These are phyloP conservation scores for Drymonia ruficornis DNA, from an alignment of 2,888 invertebrate species.

Conservation along the genomic window DNA sequence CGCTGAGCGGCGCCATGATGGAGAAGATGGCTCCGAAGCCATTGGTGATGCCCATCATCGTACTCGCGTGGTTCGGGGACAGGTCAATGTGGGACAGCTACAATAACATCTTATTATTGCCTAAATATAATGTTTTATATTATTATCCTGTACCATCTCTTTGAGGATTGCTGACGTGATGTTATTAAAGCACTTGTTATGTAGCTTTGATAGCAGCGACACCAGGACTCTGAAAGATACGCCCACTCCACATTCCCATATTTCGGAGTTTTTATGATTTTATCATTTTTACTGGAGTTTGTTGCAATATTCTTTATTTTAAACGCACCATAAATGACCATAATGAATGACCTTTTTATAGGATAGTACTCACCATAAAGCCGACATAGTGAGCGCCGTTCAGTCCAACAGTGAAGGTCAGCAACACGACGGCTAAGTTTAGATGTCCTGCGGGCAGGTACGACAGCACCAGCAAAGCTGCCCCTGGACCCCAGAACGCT, in stretches of 20 bases:
- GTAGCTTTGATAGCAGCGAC: no score
- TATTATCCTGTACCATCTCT: no score
- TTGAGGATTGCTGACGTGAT: no score
- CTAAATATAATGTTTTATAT: not conserved
- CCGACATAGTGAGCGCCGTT: conserved; percentile 91
- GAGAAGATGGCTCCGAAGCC: conserved; percentile 91
- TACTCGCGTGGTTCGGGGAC: conserved; percentile 93
- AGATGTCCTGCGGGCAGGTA: conserved; percentile 83
- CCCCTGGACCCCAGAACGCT: conserved; percentile 89
- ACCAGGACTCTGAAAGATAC: no score
- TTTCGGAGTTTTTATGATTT: no score
- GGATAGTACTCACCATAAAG: conserved; percentile 81
- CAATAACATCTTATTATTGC: not conserved
- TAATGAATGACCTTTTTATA: not conserved
- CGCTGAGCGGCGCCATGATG: conserved; percentile 90
- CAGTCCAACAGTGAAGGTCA: conserved; percentile 89
- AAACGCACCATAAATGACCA: no score
- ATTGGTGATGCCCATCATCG: conserved; percentile 94
- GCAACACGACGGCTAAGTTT: conserved; percentile 85
- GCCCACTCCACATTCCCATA: no score
- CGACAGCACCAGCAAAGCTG: conserved; percentile 86
- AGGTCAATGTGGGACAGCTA: conserved; percentile 93
- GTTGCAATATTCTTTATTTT: no score
- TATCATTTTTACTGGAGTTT: no score
- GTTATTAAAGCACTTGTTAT: no score